A percentile compares a stretch with the other conserved stretches of the same genome.
phyloP scores from a whole-genome alignment of 1,140 invertebrate genomes.

The Lordiphosa mommai region DNA sequence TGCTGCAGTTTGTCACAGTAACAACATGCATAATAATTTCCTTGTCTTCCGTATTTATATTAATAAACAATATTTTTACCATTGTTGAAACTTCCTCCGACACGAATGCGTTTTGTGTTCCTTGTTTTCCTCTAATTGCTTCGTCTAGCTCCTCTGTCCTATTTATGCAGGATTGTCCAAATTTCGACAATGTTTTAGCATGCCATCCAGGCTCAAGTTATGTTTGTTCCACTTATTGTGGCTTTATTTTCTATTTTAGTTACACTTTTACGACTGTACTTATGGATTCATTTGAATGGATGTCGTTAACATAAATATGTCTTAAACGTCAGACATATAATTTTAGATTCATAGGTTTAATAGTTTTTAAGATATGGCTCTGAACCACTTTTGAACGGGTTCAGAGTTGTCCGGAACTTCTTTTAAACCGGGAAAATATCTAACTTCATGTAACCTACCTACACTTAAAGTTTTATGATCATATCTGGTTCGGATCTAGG shows the following conservation, averaged over 20 bases:
- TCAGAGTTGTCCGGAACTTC: no score
- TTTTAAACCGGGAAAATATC: no score
- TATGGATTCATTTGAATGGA: slow-evolving; percentile 11
- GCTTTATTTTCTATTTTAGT: slow-evolving; percentile 52
- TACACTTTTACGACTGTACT: slow-evolving; percentile 18
- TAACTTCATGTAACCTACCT: no score
- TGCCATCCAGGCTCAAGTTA: slow-evolving; percentile 40
- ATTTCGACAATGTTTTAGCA: slow-evolving; percentile 43
- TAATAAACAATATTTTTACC: slow-evolving; percentile 63
- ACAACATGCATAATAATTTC: slow-evolving; percentile 53
- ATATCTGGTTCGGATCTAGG: no score
- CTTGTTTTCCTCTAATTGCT: slow-evolving; percentile 51
- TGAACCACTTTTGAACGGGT: no score
- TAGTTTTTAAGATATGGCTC: no score
- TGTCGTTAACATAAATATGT: neutral
- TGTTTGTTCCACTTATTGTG: slow-evolving; percentile 1
- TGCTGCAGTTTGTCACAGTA: slow-evolving; percentile 18
- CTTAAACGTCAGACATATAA: no score
- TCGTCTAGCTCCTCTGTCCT: neutral
- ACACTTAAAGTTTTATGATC: no score
- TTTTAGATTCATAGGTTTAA: neutral
- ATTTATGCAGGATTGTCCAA: slow-evolving; percentile 35
- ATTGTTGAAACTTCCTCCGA: slow-evolving; percentile 68
- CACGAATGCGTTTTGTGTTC: slow-evolving; percentile 46
- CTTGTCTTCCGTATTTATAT: slow-evolving; percentile 71